These are phyloP conservation scores for Myotis daubentonii DNA, from an alignment of 2,797 vertebrate genomes.

Conservation along the genomic window DNA sequence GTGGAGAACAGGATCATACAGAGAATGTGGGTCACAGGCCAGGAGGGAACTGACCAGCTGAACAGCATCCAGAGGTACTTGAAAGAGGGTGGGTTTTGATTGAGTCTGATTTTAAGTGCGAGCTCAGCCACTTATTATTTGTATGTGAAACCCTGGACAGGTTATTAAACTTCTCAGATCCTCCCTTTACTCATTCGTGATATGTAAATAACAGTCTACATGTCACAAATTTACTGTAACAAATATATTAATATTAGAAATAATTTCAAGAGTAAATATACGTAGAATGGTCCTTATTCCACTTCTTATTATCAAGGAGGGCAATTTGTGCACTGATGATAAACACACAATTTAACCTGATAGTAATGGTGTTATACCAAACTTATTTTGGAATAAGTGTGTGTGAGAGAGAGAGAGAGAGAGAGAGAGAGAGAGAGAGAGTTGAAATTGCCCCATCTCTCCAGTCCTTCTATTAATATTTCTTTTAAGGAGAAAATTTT, in stretches of 20 bases:
- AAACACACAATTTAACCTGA: not conserved
- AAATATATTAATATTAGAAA: not conserved
- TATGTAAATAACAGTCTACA: not conserved
- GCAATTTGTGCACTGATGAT: not conserved
- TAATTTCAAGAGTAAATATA: conserved; percentile 29
- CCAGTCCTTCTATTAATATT: not conserved
- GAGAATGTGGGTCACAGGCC: not conserved
- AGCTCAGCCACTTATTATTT: not conserved
- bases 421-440: too few species aligned
- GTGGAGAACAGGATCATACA: not conserved
- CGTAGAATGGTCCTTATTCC: not conserved
- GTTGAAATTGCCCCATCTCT: not conserved
- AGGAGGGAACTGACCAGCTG: not conserved
- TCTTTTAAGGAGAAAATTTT: conserved; percentile 24
- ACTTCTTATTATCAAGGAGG: not conserved
- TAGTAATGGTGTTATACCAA: not conserved
- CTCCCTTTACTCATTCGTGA: not conserved
- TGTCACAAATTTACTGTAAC: not conserved
- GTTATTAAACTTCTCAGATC: not conserved
- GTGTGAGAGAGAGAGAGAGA: not conserved
- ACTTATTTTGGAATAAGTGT: not conserved
- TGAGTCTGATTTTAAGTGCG: not conserved
- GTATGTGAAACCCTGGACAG: not conserved
- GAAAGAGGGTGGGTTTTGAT: not conserved
- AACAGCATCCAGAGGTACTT: not conserved